Evolutionary conservation across 2,888 invertebrate genomes (phyloP).

Genomic region (Euzophera pinguis): DNA sequence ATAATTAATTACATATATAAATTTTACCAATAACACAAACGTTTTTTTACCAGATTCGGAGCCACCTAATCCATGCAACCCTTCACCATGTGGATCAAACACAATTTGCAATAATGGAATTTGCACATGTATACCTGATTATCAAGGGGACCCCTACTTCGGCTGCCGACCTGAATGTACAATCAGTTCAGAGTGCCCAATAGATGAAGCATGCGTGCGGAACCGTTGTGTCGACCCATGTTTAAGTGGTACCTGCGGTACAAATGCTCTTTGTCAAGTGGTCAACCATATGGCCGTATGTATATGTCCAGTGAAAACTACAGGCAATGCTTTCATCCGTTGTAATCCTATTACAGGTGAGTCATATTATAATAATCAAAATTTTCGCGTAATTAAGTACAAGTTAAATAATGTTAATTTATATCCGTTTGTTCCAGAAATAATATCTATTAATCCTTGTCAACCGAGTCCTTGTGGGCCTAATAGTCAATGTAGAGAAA

Average conservation of each 20-base stretch:
- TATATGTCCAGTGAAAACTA: slow-evolving; percentile 83
- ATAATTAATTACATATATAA: too few relatives aligned
- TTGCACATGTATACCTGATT: slow-evolving; percentile 82
- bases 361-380: not conserved
- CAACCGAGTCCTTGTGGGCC: slow-evolving; percentile 82
- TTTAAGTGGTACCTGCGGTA: slow-evolving; percentile 85
- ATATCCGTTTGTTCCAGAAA: slow-evolving; percentile 37
- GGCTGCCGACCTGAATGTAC: slow-evolving; percentile 88
- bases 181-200: slow-evolving; percentile 84
- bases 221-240: slow-evolving; percentile 87
- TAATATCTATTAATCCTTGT: slow-evolving; percentile 76
- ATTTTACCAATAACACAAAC: too few relatives aligned
- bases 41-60: slow-evolving; percentile 42
- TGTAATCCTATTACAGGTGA: slow-evolving; percentile 67
- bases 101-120: slow-evolving; percentile 79
- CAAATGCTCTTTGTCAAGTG: slow-evolving; percentile 85
- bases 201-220: slow-evolving; percentile 84
- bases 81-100: slow-evolving; percentile 84
- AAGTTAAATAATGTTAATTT: too few relatives aligned
- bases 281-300: slow-evolving; percentile 89
- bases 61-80: slow-evolving; percentile 78
- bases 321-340: slow-evolving; percentile 86
- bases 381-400: not conserved
- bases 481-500: slow-evolving; percentile 81
- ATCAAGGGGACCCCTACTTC: slow-evolving; percentile 83